phyloP scores from a whole-genome alignment of 2,888 invertebrate genomes.

The Andricus curvator region DNA sequence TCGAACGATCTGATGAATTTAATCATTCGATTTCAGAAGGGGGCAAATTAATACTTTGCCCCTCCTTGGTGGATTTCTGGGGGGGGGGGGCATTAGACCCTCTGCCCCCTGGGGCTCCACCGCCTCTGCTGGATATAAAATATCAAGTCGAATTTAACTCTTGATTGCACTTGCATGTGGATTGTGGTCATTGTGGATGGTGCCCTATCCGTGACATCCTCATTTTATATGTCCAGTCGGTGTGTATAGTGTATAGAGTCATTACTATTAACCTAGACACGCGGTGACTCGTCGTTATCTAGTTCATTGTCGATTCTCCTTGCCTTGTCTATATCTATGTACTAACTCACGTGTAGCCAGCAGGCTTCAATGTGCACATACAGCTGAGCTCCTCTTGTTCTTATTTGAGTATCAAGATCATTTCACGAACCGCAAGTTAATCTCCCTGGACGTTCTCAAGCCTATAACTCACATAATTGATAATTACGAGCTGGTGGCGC shows the following conservation, averaged over 20 bases:
- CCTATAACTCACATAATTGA: conserved; percentile 1
- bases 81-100: too few species aligned
- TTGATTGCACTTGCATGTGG: background rate
- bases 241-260: too few species aligned
- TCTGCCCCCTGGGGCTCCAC: too few species aligned
- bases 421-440: conserved; percentile 44
- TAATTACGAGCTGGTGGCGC: background rate
- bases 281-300: conserved; percentile 64
- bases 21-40: too few species aligned
- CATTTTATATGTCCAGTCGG: too few species aligned
- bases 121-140: background rate
- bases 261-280: conserved; percentile 72
- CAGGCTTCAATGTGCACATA: conserved; percentile 9
- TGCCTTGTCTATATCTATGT: conserved; percentile 39
- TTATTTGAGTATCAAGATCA: conserved; percentile 50
- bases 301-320: conserved; percentile 72
- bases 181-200: background rate
- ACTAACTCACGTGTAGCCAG: conserved; percentile 40
- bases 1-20: too few species aligned
- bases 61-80: too few species aligned
- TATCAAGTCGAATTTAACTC: background rate
- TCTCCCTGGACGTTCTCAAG: conserved; percentile 38
- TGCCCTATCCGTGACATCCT: too few species aligned
- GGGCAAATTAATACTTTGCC: too few species aligned
- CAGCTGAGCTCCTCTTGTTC: conserved; percentile 44